Base-by-base conservation (phyloP, 2,888 invertebrate species). In the Ptycholaimellus sp. region DNA sequence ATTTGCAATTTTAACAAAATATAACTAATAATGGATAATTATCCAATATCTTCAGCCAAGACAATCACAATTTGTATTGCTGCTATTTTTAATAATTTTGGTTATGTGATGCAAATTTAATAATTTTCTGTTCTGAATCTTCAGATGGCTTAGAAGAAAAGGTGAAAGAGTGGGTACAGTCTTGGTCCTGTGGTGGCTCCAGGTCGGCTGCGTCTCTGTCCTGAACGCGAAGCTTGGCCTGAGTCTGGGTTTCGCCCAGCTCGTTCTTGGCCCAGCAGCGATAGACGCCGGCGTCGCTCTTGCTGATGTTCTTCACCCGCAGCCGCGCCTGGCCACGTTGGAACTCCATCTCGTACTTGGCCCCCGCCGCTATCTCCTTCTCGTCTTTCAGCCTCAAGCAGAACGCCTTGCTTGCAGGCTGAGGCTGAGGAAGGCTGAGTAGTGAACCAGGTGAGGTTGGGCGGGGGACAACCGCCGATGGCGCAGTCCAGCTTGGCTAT, bases 231-330 rank as follows among this genome's bases (percentile, higher is more conserved):
- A 51, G 37, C 14, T 39, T 43, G 4, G 72, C 71, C 7, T 42
- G 77, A 54, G 75, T 76, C 56, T 71, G 68, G 51, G 73, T 75
- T 68, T 72, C 73, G 48, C 90, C 90, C 50, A 74, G 70, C 51
- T 72, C 70, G 63, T 82, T 83, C 32, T 68, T 67, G 34, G 80
- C 82, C 51, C 69, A 67, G 60, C 82, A 82, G 39, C 70, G 70
- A 59, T 83, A 85, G 57, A 69, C 70, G 37, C 81, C 82, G 49
- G 75, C 72, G 66, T 81, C 78, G 67, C 81, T 80, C 13, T 79
- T 78, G 53, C 79, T 79, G 36, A 79, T 80, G 69, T 82, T 80
- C 44, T 71, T 70, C 30, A 47, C 40, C 18, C 72, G 70, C 46
- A 85, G 65, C 56, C 72, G 73, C 54, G 46, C 46, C 13, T 45